Percentiles rank a stretch among this genome's conserved stretches.
Evolutionary conservation across 2,113 vertebrate species (phyloP).

Genomic region (Choloepus hoffmanni): DNA sequence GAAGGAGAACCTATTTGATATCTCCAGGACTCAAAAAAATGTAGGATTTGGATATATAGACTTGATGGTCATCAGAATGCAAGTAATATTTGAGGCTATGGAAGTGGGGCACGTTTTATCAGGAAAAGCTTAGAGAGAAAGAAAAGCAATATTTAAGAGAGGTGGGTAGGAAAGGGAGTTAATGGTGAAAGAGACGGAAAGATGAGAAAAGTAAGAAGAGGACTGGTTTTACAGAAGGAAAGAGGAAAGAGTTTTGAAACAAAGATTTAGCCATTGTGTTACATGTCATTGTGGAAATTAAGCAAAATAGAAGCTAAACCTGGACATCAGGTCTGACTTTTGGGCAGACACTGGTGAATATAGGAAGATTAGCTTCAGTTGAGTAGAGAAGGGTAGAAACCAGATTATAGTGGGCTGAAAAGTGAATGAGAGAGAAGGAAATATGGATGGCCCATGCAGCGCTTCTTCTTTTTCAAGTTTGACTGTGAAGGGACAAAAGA

Average conservation of each 20-base stretch:
- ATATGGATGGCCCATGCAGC: too few relatives aligned
- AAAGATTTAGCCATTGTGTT: background rate
- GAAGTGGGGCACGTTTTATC: accelerated
- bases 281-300: background rate
- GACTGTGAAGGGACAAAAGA: background rate
- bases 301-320: background rate
- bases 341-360: background rate
- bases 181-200: background rate
- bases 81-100: background rate
- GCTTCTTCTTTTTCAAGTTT: background rate
- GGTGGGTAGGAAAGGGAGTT: background rate
- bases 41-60: background rate
- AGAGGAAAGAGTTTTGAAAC: background rate
- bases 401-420: background rate
- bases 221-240: background rate
- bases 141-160: background rate
- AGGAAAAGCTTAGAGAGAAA: background rate
- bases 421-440: background rate
- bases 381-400: background rate
- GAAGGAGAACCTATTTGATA: background rate
- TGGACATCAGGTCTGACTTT: background rate
- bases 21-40: background rate
- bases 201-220: background rate
- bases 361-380: background rate
- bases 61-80: background rate